Evolutionary conservation across 2,888 invertebrate genomes (phyloP), one percentile per base, ranked within the genome.

Genomic region (Drosophila macrospina): DNA sequence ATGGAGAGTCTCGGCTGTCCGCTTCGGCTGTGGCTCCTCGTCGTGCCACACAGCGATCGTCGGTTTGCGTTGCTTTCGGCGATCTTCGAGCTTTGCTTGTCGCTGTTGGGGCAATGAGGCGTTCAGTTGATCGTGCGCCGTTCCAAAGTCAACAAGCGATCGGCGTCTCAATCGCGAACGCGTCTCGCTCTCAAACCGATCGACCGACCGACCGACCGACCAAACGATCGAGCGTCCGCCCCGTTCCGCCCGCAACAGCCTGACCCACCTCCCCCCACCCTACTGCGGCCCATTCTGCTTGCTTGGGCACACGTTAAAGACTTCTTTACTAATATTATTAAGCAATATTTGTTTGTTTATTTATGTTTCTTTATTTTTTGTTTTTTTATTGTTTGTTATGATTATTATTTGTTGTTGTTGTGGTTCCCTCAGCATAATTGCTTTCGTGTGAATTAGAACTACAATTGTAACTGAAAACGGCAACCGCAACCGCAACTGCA

Each of bases 61-160:
- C 47, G 15, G 30, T 20, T 3, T 20, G n/a, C 20, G 20, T 45
- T 59, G 5, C 34, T 55, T 55, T 5, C n/a, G 30, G 26, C 16
- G 54, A 39, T 45, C 50, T 55, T 57, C 34, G 66, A 87, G 87
- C 87, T 81, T 83, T 84, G 69, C 85, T 87, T 64, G 56, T 45
- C 59, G 65, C 71, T 78, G 85, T 34, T 61, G 55, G 65, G 56
- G 42, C 52, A 50, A 59, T 64, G 67, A n/a, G 44, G 54, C 60
- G 65, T 72, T 83, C 74, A 83, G 83, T 83, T 74, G 89, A 85
- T 78, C 78, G 81, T 84, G 85, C 62, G 87, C 85, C 78, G 89
- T 87, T 69, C 78, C 88, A 88, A 84, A 83, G 89, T 88, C 89
- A 88, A 88, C 89, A 83, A 78, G 80, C 69, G 64, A 37, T 69